These are phyloP conservation scores for Lepilemur ruficaudatus DNA, from an alignment of 2,797 vertebrate species.

Conservation along the genomic window DNA sequence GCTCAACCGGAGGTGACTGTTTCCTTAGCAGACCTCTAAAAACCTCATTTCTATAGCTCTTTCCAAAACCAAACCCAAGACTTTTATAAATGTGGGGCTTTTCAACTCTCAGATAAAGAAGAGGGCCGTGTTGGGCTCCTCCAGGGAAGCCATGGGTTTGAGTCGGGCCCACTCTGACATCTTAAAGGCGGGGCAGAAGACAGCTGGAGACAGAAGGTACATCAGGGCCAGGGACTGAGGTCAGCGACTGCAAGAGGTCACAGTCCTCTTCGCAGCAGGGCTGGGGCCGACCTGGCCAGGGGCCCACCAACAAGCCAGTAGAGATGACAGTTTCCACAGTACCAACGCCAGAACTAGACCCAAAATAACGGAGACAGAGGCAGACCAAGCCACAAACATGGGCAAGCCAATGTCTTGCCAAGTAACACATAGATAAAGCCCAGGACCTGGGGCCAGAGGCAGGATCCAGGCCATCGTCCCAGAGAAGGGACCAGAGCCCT, in stretches of 20 bases:
- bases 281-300: not conserved
- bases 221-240: too few species aligned
- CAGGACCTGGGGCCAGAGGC: not conserved
- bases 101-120: not conserved
- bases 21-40: not conserved
- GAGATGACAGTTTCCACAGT: not conserved
- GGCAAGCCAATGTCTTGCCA: not conserved
- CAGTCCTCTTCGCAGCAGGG: not conserved
- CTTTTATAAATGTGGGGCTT: not conserved
- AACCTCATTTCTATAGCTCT: not conserved
- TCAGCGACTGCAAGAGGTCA: not conserved
- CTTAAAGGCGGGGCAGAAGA: not conserved
- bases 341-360: not conserved
- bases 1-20: not conserved
- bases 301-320: not conserved
- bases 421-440: not conserved
- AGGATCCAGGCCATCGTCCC: not conserved
- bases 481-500: not conserved
- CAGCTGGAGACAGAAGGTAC: fast-evolving
- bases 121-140: fast-evolving
- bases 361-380: not conserved
- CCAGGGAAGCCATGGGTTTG: not conserved
- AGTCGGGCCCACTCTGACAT: not conserved
- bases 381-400: not conserved
- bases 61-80: not conserved